Conservation (phyloP, 2,888 invertebrate genomes). For the Nipponacmea schrenckii region DNA sequence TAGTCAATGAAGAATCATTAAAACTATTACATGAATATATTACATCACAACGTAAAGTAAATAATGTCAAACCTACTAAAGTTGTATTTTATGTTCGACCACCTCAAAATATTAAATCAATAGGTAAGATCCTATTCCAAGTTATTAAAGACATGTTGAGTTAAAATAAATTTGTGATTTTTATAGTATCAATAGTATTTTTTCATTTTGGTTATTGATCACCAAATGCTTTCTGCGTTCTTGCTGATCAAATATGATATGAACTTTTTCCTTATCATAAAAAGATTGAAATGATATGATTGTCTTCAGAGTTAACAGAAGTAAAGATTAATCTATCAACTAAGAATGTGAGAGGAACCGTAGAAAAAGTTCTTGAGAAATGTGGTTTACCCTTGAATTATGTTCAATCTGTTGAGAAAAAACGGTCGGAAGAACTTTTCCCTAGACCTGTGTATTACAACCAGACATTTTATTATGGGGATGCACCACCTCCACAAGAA, state of each 20-base stretch:
- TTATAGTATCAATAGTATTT: too few species aligned
- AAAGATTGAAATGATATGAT: too few species aligned
- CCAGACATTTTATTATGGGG: not conserved
- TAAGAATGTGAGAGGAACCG: slow-evolving; percentile 74
- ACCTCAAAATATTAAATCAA: slow-evolving; percentile 27
- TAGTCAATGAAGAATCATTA: slow-evolving; percentile 88
- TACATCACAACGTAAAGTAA: slow-evolving; percentile 77
- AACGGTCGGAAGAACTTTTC: not conserved
- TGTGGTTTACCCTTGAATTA: slow-evolving; percentile 89
- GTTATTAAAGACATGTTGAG: too few species aligned
- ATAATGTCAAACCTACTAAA: slow-evolving; percentile 74
- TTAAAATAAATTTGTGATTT: too few species aligned
- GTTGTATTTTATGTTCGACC: slow-evolving; percentile 83
- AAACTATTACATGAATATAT: slow-evolving; percentile 87
- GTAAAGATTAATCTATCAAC: slow-evolving; percentile 81
- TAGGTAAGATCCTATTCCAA: not conserved
- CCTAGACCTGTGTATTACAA: not conserved
- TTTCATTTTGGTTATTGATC: too few species aligned
- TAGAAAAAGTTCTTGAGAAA: slow-evolving; percentile 80
- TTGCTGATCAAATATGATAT: too few species aligned
- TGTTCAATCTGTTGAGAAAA: slow-evolving; percentile 74
- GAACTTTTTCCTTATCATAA: too few species aligned
- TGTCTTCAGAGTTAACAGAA: slow-evolving; percentile 41
- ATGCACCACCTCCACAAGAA: slow-evolving; percentile 13
- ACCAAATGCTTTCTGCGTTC: too few species aligned